Percentiles rank a stretch among this genome's conserved stretches.
Evolutionary conservation across 2,888 invertebrate species (phyloP).

Genomic region (Lutraria lutraria): DNA sequence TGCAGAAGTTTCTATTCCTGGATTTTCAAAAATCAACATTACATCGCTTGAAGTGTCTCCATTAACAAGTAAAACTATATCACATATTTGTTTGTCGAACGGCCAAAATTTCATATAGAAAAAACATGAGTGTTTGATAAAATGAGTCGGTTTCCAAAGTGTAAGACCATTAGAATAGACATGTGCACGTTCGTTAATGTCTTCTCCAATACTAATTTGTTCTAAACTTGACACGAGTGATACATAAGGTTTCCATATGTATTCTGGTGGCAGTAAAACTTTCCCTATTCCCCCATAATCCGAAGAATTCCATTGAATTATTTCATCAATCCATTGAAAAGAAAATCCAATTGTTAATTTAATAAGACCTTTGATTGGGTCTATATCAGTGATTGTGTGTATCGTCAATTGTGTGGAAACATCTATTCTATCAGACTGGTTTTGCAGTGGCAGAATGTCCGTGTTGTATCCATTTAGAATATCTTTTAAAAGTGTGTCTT

Average conservation of each 20-base stretch:
- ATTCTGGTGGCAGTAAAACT: background rate
- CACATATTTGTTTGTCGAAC: conserved; percentile 33
- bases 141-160: background rate
- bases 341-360: background rate
- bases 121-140: background rate
- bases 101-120: conserved; percentile 34
- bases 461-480: background rate
- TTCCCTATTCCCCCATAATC: conserved; percentile 15
- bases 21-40: background rate
- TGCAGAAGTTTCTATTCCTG: background rate
- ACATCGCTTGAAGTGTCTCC: background rate
- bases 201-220: background rate
- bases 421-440: background rate
- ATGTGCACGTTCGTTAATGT: background rate
- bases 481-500: background rate
- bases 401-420: background rate
- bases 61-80: background rate
- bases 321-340: conserved; percentile 21
- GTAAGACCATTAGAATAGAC: conserved; percentile 1
- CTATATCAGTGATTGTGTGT: background rate
- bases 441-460: background rate
- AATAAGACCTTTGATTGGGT: background rate
- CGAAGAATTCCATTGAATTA: conserved; percentile 9
- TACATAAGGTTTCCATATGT: background rate
- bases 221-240: background rate